A percentile compares a stretch with the other conserved stretches of the same genome.
Conservation (phyloP, 2,113 vertebrate species). For the Mormyrus iriodes region DNA sequence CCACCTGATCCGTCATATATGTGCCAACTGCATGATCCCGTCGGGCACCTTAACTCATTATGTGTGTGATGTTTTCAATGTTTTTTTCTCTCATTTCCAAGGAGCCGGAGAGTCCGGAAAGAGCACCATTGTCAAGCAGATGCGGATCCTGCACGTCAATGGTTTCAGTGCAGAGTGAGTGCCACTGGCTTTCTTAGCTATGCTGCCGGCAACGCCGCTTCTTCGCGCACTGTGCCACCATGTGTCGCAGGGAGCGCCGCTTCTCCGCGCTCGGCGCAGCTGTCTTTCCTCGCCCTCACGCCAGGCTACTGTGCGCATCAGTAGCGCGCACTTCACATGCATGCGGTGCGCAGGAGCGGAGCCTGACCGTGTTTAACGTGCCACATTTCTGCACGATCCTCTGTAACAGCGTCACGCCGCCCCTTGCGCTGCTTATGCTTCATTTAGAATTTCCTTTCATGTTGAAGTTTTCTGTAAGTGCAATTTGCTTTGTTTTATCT, state of each 20-base stretch:
- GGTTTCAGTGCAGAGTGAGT: slow-evolving; percentile 90
- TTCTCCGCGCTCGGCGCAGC: background rate
- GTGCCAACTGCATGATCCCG: slow-evolving; percentile 16
- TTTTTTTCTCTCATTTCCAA: slow-evolving; percentile 53
- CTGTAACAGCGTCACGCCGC: background rate
- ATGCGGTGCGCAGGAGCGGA: background rate
- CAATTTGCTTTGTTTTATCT: background rate
- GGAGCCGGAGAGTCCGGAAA: slow-evolving; percentile 97
- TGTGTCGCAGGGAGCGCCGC: background rate
- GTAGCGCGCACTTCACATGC: background rate
- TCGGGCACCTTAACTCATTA: background rate
- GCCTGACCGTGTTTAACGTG: background rate
- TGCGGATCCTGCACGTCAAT: slow-evolving; percentile 96
- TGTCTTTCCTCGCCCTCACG: background rate
- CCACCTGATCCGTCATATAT: background rate
- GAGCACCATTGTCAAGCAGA: slow-evolving; percentile 98
- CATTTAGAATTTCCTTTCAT: background rate
- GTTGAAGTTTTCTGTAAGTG: background rate
- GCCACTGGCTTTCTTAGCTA: background rate
- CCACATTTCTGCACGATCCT: background rate
- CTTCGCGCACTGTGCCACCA: background rate
- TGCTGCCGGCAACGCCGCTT: background rate
- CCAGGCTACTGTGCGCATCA: background rate
- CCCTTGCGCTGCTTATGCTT: background rate
- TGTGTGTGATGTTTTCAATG: slow-evolving; percentile 1